Conservation (phyloP, 2,113 vertebrate genomes). For the Erythrocebus patas region DNA sequence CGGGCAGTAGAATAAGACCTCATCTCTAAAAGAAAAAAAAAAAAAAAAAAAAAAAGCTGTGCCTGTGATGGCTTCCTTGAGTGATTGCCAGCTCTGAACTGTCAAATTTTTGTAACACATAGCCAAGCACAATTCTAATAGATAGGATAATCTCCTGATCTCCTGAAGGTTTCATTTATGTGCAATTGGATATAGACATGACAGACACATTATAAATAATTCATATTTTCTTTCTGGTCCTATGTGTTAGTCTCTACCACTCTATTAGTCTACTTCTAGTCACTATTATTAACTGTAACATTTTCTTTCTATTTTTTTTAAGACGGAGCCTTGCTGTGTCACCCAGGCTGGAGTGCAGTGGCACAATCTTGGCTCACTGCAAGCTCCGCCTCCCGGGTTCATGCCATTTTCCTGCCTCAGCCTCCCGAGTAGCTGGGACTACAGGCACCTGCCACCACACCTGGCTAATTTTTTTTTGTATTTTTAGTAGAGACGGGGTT, state of each 20-base stretch:
- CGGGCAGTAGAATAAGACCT: no score
- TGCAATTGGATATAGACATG: neutral
- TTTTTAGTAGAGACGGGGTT: no score
- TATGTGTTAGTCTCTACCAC: neutral
- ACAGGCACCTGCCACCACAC: no score
- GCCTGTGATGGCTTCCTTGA: fast-evolving
- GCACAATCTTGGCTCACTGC: no score
- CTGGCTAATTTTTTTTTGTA: no score
- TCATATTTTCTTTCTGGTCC: neutral
- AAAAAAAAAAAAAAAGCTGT: no score
- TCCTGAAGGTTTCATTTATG: neutral
- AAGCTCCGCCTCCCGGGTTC: no score
- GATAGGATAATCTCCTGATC: neutral
- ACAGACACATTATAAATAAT: neutral
- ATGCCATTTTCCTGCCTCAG: no score
- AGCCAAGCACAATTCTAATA: neutral
- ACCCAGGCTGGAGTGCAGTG: no score
- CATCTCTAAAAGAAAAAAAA: no score
- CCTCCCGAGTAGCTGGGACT: no score
- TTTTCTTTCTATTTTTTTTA: neutral
- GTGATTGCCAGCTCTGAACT: neutral
- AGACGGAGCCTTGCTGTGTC: no score
- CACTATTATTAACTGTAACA: neutral
- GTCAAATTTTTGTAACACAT: neutral
- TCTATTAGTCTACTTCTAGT: neutral